Base-by-base conservation (phyloP, 2,113 vertebrate genomes). In the Cyanoramphus novaezelandiae region DNA sequence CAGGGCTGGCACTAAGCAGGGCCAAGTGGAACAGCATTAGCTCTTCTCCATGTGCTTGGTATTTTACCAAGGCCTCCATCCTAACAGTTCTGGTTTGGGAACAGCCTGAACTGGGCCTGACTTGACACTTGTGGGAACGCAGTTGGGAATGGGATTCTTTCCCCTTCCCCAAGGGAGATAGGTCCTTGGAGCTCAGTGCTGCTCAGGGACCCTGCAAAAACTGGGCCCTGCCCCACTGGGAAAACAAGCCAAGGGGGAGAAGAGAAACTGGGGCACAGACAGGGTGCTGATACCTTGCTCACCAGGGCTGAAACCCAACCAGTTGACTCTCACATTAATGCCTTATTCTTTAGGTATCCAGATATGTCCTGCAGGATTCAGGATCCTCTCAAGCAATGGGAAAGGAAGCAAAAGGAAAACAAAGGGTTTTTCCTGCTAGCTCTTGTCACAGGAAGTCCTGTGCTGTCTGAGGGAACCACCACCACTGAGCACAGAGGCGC, bases 361-460 rank as follows among this genome's bases (percentile, higher is more conserved):
- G 72, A 62, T 74, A 33, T 27, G 72, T 78, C 57, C 84, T 84
- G 72, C 52, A 76, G 68, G 37, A 50, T 83, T 27, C 33, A 16
- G 67, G 57, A 65, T 49, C 81, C 90, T 86, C 78, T 46, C 60
- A 25, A 62, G 95, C 64, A 41, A 18, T 7, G 41, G 83, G 49
- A 79, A 70, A 52, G 95, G 89, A 91, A 91, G 80, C 93, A 77
- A n/a, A 21, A 86, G 86, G 68, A 76, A 70, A 89, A 94, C 94
- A 95, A 93, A 96, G 49, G 83, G 76, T 0, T 91, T 95, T 95
- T 96, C 93, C 94, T 93, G 91, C 89, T 52, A 53, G 50, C 6
- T 80, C 13, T 25, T 78, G 92, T 80, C 80, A 23, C 90, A 94
- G 95, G 96, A 96, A 96, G 77, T 63, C 27, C 52, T n/a, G 72